phyloP scores from a whole-genome alignment of 2,888 invertebrate genomes.

The Acleris sparsana region DNA sequence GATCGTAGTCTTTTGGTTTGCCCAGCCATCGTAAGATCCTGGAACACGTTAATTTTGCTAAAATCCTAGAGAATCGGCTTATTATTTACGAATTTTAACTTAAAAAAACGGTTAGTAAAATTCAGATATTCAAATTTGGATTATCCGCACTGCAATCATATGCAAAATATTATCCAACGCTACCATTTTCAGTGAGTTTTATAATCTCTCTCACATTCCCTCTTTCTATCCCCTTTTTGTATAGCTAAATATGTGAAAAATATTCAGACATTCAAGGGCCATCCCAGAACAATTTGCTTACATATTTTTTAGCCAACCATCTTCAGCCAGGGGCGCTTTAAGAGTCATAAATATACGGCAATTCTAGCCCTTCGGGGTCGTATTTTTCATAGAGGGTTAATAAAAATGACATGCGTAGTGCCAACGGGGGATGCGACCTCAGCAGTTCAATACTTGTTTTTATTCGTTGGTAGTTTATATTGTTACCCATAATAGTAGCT shows the following conservation, averaged over 20 bases:
- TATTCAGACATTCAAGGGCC: neutral
- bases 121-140: no score
- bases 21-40: no score
- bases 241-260: neutral
- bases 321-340: conserved; percentile 3
- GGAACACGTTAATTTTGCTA: no score
- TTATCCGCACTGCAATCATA: no score
- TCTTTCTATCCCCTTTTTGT: neutral
- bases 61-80: no score
- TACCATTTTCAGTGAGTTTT: no score
- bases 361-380: conserved; percentile 24
- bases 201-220: neutral
- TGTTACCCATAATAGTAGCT: neutral
- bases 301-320: conserved; percentile 1
- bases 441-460: conserved; percentile 8
- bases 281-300: conserved; percentile 14
- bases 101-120: no score
- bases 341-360: conserved; percentile 26
- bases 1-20: no score
- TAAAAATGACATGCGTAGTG: conserved; percentile 29
- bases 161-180: no score
- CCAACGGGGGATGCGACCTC: conserved; percentile 13
- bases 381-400: conserved; percentile 28
- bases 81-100: no score
- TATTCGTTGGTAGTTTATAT: conserved; percentile 13